Evolutionary conservation across 1,140 invertebrate species (phyloP).

Genomic region (Drosophila erecta): DNA sequence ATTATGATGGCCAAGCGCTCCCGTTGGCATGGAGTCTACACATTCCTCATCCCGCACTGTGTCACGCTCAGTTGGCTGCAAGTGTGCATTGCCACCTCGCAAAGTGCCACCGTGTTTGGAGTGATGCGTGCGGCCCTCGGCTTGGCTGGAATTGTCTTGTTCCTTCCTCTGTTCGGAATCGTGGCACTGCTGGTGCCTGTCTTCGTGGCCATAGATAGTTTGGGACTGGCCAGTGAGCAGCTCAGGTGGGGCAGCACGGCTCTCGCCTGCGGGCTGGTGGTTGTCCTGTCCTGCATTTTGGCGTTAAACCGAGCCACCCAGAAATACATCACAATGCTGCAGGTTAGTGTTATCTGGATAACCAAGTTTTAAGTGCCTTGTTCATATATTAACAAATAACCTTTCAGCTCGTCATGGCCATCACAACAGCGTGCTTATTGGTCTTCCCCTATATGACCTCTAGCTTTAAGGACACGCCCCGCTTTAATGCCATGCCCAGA

Average conservation of each 20-base stretch:
- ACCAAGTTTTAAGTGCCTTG: background rate
- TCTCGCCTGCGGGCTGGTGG: constrained; percentile 86
- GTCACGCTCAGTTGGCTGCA: constrained; percentile 95
- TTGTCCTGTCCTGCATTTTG: constrained; percentile 88
- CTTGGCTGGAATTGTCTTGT: constrained; percentile 90
- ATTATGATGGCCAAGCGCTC: constrained; percentile 89
- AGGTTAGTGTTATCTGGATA: constrained; percentile 84
- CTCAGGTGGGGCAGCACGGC: constrained; percentile 87
- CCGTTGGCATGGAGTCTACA: constrained; percentile 91
- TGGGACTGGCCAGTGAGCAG: constrained; percentile 88
- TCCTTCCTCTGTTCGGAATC: constrained; percentile 91
- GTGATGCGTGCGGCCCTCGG: constrained; percentile 91
- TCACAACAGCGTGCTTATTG: constrained; percentile 85
- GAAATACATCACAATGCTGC: constrained; percentile 88
- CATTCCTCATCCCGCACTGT: constrained; percentile 92
- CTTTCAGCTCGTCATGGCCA: constrained; percentile 66
- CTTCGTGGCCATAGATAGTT: constrained; percentile 89
- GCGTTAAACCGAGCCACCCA: constrained; percentile 87
- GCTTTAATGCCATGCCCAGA: constrained; percentile 66
- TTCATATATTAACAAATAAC: background rate
- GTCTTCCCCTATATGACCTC: constrained; percentile 85
- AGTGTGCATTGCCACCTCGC: constrained; percentile 91
- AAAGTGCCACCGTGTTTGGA: constrained; percentile 92
- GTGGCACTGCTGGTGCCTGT: constrained; percentile 90
- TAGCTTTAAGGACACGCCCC: constrained; percentile 84